phyloP scores from a whole-genome alignment of 2,113 vertebrate genomes.

The Elanoides forficatus region DNA sequence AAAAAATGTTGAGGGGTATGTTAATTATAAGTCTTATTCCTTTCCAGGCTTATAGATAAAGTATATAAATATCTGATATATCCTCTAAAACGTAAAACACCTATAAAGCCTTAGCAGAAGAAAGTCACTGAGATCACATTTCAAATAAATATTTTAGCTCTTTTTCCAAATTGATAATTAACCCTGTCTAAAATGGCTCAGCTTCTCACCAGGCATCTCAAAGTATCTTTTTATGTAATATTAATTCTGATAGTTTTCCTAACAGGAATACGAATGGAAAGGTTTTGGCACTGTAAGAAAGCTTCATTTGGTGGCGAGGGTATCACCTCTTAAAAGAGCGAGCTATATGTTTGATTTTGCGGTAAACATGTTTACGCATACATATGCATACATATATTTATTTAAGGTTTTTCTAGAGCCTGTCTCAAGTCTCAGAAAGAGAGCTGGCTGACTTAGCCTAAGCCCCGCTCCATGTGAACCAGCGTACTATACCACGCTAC shows the following conservation, averaged over 20 bases:
- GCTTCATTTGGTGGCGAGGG: constrained; percentile 17
- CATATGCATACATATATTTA: neutral
- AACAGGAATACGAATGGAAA: neutral
- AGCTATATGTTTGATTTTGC: constrained; percentile 25
- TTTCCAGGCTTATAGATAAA: constrained; percentile 28
- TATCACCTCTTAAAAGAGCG: constrained; percentile 27
- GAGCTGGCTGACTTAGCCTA: constrained; percentile 9
- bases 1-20: neutral
- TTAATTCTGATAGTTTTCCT: neutral
- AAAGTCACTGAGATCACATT: constrained; percentile 4
- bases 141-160: constrained; percentile 40
- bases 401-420: neutral
- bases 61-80: constrained; percentile 29
- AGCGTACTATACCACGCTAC: constrained; percentile 5
- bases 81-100: neutral
- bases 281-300: constrained; percentile 24
- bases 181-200: constrained; percentile 14
- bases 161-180: constrained; percentile 30
- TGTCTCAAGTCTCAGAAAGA: neutral
- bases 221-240: neutral
- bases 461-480: constrained; percentile 10
- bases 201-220: neutral
- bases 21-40: neutral
- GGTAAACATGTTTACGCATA: neutral
- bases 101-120: neutral